These are phyloP conservation scores for Petrocephalus schoutedeni DNA, from an alignment of 2,797 vertebrate genomes.

Conservation along the genomic window DNA sequence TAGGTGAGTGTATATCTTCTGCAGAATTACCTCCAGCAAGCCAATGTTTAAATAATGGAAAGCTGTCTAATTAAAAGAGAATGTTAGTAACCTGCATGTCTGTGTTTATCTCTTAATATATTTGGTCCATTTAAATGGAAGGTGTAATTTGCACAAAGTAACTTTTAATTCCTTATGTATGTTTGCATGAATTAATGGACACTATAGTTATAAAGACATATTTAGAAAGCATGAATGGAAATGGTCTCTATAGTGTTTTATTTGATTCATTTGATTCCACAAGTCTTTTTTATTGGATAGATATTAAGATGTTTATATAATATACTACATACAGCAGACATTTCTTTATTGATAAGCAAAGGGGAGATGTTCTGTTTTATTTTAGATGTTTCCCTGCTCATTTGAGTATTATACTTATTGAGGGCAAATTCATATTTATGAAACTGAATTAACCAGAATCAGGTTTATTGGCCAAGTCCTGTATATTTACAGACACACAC, in stretches of 20 bases:
- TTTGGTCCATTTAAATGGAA: neutral
- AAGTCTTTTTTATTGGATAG: neutral
- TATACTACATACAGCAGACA: neutral
- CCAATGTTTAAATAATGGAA: conserved; percentile 1
- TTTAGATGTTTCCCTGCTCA: neutral
- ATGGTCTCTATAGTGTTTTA: neutral
- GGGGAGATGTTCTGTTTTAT: neutral
- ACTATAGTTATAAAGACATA: neutral
- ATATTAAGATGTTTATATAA: neutral
- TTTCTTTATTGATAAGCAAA: neutral
- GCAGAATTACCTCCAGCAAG: neutral
- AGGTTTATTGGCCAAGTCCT: neutral
- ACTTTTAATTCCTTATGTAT: neutral
- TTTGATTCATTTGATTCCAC: neutral
- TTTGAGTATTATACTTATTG: neutral
- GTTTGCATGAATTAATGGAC: neutral
- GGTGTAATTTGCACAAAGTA: neutral
- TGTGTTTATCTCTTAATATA: conserved; percentile 8
- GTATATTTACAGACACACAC: neutral
- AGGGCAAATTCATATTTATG: neutral
- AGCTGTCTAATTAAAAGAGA: neutral
- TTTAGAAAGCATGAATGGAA: neutral
- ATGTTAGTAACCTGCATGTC: neutral
- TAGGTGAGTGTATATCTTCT: no score
- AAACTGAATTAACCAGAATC: neutral